Conservation (phyloP, 1,140 invertebrate species). For the Uloborus diversus region DNA sequence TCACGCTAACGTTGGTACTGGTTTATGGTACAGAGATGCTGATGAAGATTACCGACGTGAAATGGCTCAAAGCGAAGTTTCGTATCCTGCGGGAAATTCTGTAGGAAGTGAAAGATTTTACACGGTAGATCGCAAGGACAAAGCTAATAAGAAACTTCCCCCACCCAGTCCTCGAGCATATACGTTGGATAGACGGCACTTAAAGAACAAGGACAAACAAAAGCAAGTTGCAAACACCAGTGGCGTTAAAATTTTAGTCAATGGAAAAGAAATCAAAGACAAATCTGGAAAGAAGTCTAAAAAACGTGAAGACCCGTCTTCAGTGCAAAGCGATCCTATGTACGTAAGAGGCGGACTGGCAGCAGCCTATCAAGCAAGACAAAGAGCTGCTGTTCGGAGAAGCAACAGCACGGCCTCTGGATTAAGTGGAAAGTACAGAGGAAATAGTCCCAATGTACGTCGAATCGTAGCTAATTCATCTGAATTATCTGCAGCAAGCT, state of each 20-base stretch:
- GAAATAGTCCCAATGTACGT: conserved; percentile 20
- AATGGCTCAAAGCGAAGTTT: conserved; percentile 56
- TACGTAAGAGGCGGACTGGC: conserved; percentile 49
- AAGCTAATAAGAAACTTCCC: conserved; percentile 26
- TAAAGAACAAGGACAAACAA: conserved; percentile 39
- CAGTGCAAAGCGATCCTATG: conserved; percentile 51
- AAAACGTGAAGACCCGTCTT: conserved; percentile 42
- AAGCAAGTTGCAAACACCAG: conserved; percentile 22
- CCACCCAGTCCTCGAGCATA: conserved; percentile 42
- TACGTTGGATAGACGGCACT: conserved; percentile 45
- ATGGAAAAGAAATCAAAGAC: conserved; percentile 54
- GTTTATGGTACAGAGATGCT: conserved; percentile 50
- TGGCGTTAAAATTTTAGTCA: conserved; percentile 51
- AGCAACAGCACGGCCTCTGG: conserved; percentile 48
- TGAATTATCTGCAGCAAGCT: conserved; percentile 43
- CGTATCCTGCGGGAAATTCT: conserved; percentile 46
- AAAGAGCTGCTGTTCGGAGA: conserved; percentile 42
- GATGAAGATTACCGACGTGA: conserved; percentile 56
- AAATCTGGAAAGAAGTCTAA: conserved; percentile 7
- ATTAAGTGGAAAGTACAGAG: conserved; percentile 12
- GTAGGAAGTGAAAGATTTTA: conserved; percentile 48
- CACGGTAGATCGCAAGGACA: conserved; percentile 39
- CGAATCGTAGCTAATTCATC: conserved; percentile 24
- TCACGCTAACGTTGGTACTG: not conserved
- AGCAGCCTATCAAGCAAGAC: conserved; percentile 54